Conservation (phyloP, 92 coral and sea anemone genomes). For the Montipora capitata region DNA sequence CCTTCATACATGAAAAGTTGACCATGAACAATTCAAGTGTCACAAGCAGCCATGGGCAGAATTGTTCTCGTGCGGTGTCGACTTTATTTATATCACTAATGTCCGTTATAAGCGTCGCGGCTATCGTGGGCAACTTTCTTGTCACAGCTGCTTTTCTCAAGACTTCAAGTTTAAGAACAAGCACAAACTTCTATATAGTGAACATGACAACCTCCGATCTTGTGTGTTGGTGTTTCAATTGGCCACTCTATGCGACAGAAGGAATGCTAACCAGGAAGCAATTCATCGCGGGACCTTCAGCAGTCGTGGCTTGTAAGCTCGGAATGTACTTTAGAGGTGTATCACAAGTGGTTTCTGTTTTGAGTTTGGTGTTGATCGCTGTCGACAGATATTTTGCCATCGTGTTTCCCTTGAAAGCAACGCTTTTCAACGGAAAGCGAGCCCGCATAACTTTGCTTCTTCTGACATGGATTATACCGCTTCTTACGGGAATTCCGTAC, state of each 20-base stretch:
- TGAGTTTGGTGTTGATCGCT: conserved; percentile 38
- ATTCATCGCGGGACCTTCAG: conserved; percentile 23
- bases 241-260: conserved; percentile 39
- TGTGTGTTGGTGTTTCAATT: conserved; percentile 26
- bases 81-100: conserved; percentile 20
- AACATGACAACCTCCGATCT: conserved; percentile 43
- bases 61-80: conserved; percentile 8
- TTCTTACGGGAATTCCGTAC: conserved; percentile 25
- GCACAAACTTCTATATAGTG: conserved; percentile 45
- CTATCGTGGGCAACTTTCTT: conserved; percentile 26
- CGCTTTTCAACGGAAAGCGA: not conserved
- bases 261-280: conserved; percentile 21
- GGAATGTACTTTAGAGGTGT: conserved; percentile 41
- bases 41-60: not conserved
- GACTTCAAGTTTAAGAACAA: conserved; percentile 17
- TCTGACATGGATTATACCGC: conserved; percentile 35
- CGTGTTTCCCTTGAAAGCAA: conserved; percentile 39
- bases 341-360: conserved; percentile 47
- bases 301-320: conserved; percentile 17
- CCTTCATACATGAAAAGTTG: not conserved
- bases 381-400: conserved; percentile 50
- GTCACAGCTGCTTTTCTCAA: conserved; percentile 11
- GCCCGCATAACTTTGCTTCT: not conserved
- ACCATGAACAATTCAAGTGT: conserved; percentile 44
- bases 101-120: conserved; percentile 7